A percentile compares a stretch with the other conserved stretches of the same genome.
phyloP scores from a whole-genome alignment of 1,140 invertebrate species.

The Zeugodacus cucurbitae region DNA sequence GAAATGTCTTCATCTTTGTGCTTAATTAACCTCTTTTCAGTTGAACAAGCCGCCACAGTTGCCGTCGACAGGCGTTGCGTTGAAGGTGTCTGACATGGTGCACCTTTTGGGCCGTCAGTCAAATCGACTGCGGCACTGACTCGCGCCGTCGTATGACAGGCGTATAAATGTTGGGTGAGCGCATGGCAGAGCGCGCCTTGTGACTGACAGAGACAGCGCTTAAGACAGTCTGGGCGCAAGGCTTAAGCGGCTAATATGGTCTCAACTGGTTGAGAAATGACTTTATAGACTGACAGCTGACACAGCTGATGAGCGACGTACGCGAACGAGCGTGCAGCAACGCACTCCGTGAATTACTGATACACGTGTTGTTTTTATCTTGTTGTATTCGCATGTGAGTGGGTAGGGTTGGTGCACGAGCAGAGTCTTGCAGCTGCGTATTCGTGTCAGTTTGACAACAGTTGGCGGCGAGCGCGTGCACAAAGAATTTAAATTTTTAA shows the following conservation, averaged over 20 bases:
- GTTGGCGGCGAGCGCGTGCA: background rate
- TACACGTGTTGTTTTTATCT: background rate
- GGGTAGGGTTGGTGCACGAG: background rate
- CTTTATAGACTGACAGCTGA: background rate
- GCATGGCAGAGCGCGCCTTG: background rate
- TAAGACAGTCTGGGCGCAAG: background rate
- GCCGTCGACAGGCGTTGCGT: background rate
- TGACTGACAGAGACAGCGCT: background rate
- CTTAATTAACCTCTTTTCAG: conserved; percentile 24
- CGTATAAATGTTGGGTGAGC: background rate
- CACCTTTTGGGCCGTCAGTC: conserved; percentile 15
- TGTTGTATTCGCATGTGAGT: too few species aligned
- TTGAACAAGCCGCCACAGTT: background rate
- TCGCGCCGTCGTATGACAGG: background rate
- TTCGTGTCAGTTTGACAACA: background rate
- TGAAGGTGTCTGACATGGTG: conserved; percentile 18
- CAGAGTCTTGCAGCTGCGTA: background rate
- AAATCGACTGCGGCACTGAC: background rate
- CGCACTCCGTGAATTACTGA: background rate
- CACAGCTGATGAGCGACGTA: background rate
- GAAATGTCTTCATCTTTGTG: conserved; percentile 33
- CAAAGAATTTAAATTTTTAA: background rate
- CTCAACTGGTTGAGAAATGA: background rate
- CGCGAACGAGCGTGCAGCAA: background rate
- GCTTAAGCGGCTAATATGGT: background rate